Evolutionary conservation across 2,113 vertebrate genomes (phyloP).

Genomic region (Engystomops pustulosus): DNA sequence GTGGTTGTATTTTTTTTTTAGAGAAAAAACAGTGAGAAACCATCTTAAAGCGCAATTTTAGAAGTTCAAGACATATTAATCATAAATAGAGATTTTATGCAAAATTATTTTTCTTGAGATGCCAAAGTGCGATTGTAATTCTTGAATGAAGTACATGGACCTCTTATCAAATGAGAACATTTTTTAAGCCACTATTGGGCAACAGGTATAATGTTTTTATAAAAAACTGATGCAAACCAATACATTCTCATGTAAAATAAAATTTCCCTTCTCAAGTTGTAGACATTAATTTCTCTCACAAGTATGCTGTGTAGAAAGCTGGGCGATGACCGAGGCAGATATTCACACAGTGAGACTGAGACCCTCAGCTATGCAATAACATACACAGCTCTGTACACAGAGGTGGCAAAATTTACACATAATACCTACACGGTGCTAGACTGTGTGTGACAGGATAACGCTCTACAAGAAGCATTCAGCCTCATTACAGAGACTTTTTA

Average conservation of each 20-base stretch:
- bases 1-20: no score
- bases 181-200: not conserved
- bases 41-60: no score
- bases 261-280: not conserved
- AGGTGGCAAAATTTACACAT: constrained; percentile 25
- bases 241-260: not conserved
- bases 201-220: not conserved
- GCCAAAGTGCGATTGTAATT: no score
- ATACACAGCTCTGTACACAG: not conserved
- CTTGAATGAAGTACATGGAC: no score
- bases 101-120: no score
- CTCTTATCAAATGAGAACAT: no score
- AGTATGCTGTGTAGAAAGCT: no score
- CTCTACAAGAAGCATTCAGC: not conserved
- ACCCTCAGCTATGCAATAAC: not conserved
- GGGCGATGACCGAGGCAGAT: not conserved
- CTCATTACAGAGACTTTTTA: not conserved
- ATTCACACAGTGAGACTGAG: not conserved
- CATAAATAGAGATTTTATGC: no score
- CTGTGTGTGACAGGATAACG: not conserved
- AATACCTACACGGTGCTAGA: not conserved
- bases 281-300: not conserved
- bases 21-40: no score
- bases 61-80: no score
- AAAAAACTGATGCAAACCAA: not conserved